Base-by-base conservation (phyloP, 35 echinoderm and acorn worm species). In the Strongylocentrotus purpuratus region DNA sequence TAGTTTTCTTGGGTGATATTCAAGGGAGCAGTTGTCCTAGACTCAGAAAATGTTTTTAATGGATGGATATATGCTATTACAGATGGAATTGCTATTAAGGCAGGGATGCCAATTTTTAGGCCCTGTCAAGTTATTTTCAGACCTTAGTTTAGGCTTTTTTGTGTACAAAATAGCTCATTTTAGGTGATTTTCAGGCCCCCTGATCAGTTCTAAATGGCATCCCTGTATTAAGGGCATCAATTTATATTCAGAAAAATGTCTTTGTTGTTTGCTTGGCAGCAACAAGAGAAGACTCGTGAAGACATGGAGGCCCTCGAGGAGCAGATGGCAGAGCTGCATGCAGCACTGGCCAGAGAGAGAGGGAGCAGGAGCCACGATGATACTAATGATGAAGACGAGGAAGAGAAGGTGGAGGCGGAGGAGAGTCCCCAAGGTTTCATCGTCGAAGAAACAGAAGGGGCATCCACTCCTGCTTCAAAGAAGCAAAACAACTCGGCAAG, bases 291-390 rank as follows among this genome's bases (percentile, higher is more conserved):
- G 48, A 96, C 97, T 31, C 70, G 96, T 70, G 95, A 96, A 94
- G 90, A 92, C 18, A 55, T 98, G 86, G n/a, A 94, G 92, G 94
- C 95, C 12, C 95, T 98, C 61, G 92, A 96, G 55, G 33, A 71
- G 59, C 94, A 98, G 86, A 98, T 98, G 35, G 97, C 94, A n/a
- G 88, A 94, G 48, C 88, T 98, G 35, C 96, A 98, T 46, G 94
- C 87, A 85, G 95, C 33, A 31, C 88, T 98, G 5, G 95, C 47
- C 1, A 88, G 50, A 31, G 95, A 86, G 31, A 93, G 33, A 65
- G 94, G 46, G 7, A 31, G 52, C 15, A 92, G 61, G 31, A 61
- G 87, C 52, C 17, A 92, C 25, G 95, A 94, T 46, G 61, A 96
- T 55, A 45, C 41, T 86, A 59, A 78, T 45, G 61, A 96, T 31